These are phyloP conservation scores for Hycleus cichorii DNA, from an alignment of 1,140 invertebrate genomes.

Conservation along the genomic window DNA sequence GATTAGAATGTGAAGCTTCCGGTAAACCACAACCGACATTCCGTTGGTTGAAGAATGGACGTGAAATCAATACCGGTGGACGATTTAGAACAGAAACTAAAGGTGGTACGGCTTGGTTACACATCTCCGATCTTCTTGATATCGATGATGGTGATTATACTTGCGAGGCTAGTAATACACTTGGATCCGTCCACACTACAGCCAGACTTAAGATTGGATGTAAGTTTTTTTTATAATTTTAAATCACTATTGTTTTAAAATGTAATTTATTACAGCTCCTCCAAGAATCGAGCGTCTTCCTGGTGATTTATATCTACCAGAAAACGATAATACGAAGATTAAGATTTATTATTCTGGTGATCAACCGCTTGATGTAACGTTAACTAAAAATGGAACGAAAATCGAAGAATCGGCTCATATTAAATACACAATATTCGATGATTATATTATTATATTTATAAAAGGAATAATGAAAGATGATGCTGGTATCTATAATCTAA, in stretches of 20 bases:
- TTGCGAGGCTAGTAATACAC: constrained; percentile 88
- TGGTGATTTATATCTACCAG: constrained; percentile 78
- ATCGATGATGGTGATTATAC: constrained; percentile 94
- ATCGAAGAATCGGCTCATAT: constrained; percentile 71
- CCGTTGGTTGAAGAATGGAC: constrained; percentile 88
- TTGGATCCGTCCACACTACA: constrained; percentile 82
- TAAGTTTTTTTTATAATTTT: constrained; percentile 43
- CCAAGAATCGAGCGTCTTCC: constrained; percentile 92
- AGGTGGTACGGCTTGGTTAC: constrained; percentile 77
- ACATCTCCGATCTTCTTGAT: constrained; percentile 83
- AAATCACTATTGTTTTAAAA: background rate
- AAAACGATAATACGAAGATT: constrained; percentile 92
- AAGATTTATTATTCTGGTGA: constrained; percentile 91
- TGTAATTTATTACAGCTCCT: constrained; percentile 53
- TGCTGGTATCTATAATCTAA: constrained; percentile 78
- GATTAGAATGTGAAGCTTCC: constrained; percentile 78
- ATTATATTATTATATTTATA: constrained; percentile 90
- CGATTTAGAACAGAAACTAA: constrained; percentile 68
- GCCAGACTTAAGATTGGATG: constrained; percentile 82
- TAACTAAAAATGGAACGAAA: constrained; percentile 74
- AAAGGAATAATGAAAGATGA: constrained; percentile 79
- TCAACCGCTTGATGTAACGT: constrained; percentile 78
- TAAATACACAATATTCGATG: constrained; percentile 92
- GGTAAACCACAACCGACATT: constrained; percentile 87
- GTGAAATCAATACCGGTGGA: constrained; percentile 65